Evolutionary conservation across 2,888 invertebrate genomes (phyloP).

Genomic region (Syrista parreyssii): DNA sequence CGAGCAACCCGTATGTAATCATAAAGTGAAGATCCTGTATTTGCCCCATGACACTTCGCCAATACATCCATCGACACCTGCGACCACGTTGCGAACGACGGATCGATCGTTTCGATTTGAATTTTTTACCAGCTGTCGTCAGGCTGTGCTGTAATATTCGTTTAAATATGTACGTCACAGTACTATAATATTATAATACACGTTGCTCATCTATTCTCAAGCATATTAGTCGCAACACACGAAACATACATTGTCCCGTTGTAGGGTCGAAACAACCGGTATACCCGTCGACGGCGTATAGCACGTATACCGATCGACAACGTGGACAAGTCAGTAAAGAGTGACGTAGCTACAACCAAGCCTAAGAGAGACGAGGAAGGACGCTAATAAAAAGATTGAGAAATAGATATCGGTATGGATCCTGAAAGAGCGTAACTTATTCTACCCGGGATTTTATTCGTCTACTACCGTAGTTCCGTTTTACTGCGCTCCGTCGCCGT

Average conservation of each 20-base stretch:
- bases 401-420: not conserved
- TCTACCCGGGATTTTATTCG: not conserved
- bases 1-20: not conserved
- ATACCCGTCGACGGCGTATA: not conserved
- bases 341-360: no score
- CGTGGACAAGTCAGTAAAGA: no score
- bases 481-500: constrained; percentile 35
- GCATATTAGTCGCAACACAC: not conserved
- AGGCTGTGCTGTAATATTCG: not conserved
- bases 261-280: not conserved
- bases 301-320: no score
- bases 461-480: constrained; percentile 26
- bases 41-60: not conserved
- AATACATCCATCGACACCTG: not conserved
- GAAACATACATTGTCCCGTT: not conserved
- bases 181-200: not conserved
- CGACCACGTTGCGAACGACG: not conserved
- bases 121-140: not conserved
- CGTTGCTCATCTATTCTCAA: not conserved
- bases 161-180: not conserved
- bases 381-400: not conserved
- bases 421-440: not conserved
- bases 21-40: not conserved
- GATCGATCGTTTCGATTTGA: not conserved
- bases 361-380: not conserved